These are phyloP conservation scores for Antechinus stuartii DNA, from an alignment of 2,113 vertebrate genomes.

Conservation along the genomic window DNA sequence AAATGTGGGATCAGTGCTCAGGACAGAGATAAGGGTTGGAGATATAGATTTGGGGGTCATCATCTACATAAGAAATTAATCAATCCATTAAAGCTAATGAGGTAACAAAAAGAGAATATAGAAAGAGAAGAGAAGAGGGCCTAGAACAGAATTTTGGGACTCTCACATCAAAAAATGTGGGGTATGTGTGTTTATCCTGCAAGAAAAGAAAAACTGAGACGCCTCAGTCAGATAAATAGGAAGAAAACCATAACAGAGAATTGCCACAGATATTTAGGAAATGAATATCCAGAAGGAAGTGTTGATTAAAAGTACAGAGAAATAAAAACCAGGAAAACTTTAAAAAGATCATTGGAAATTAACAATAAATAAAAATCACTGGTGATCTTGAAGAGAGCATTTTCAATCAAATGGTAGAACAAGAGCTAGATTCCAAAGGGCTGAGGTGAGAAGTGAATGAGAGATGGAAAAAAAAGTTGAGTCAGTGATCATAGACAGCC, in stretches of 20 bases:
- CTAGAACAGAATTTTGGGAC: background rate
- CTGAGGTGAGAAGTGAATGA: background rate
- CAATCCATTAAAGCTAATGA: background rate
- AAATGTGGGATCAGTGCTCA: background rate
- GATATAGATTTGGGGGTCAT: too few species aligned
- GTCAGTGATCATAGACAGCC: background rate
- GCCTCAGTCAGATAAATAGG: background rate
- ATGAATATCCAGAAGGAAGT: background rate
- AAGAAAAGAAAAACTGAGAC: background rate
- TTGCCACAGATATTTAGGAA: background rate
- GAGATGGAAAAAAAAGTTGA: background rate
- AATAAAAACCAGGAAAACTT: background rate
- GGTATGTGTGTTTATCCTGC: background rate
- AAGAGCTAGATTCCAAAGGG: background rate
- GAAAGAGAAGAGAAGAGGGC: background rate
- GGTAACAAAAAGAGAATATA: background rate
- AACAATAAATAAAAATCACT: background rate
- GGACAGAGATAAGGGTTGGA: too few species aligned
- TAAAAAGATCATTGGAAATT: background rate
- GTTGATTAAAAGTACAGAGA: background rate
- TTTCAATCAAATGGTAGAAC: background rate
- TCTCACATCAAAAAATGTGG: background rate
- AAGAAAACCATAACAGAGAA: background rate
- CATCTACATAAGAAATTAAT: background rate
- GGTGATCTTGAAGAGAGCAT: background rate